Percentiles rank a stretch among this genome's conserved stretches.
Conservation (phyloP, 2,797 vertebrate species). For the Karalla daura region DNA sequence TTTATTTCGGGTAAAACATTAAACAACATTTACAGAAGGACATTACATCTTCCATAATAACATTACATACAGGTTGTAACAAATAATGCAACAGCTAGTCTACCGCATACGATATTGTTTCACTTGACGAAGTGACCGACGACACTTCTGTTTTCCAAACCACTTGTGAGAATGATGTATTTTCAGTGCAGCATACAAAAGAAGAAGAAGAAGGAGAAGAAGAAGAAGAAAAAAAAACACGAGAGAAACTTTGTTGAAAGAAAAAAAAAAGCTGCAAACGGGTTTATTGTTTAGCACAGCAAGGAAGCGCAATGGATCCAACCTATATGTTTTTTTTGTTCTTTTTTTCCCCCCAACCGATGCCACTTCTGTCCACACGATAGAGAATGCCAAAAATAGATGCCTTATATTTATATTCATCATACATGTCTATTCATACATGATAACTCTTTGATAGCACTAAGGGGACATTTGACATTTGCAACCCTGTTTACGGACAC, state of each 20-base stretch:
- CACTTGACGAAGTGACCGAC: conserved; percentile 84
- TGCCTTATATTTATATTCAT: conserved; percentile 47
- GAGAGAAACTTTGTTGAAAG: conserved; percentile 74
- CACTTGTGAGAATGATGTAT: conserved; percentile 82
- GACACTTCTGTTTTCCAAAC: conserved; percentile 82
- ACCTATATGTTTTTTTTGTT: conserved; percentile 4
- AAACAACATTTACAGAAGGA: conserved; percentile 94
- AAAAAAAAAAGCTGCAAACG: conserved; percentile 68
- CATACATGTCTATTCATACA: conserved; percentile 65
- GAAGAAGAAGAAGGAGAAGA: conserved; percentile 59
- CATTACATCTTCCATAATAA: conserved; percentile 97
- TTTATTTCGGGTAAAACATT: conserved; percentile 97
- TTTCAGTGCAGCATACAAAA: conserved; percentile 88
- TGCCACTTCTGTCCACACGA: conserved; percentile 68
- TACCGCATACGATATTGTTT: conserved; percentile 88
- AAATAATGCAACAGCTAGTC: conserved; percentile 90
- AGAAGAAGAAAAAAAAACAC: conserved; percentile 72
- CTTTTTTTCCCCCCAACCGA: conserved; percentile 34
- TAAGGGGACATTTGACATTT: conserved; percentile 79
- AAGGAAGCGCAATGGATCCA: conserved; percentile 72
- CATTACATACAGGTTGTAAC: conserved; percentile 94
- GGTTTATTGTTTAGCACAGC: conserved; percentile 81
- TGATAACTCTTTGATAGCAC: conserved; percentile 68
- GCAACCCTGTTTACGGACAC: conserved; percentile 77
- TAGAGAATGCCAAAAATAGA: conserved; percentile 81